Evolutionary conservation across 2,113 vertebrate genomes (phyloP).

Genomic region (Pardalotus punctatus): DNA sequence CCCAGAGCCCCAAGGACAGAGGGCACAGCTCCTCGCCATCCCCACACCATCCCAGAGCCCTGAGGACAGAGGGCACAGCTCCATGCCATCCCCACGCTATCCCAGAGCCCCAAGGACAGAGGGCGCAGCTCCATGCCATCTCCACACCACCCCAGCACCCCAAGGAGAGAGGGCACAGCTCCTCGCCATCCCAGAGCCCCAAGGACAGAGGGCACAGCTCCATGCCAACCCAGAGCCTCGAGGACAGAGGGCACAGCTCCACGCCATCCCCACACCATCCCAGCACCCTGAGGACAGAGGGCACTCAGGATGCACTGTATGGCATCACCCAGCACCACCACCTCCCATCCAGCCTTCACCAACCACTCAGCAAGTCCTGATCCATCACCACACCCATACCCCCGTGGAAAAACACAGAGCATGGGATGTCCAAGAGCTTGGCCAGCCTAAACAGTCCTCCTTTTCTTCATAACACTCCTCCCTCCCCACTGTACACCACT

Average conservation of each 20-base stretch:
- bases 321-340: fast-evolving
- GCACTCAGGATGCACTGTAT: fast-evolving
- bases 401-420: background rate
- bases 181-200: fast-evolving
- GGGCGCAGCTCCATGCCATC: background rate
- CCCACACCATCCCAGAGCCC: background rate
- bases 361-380: fast-evolving
- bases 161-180: fast-evolving
- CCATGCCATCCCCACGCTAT: fast-evolving
- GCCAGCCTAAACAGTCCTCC: background rate
- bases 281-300: fast-evolving
- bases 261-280: background rate
- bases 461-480: background rate
- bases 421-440: background rate
- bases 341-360: background rate
- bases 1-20: fast-evolving
- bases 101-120: fast-evolving
- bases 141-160: background rate
- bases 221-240: fast-evolving
- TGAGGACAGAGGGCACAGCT: fast-evolving
- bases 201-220: background rate
- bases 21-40: background rate
- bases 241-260: fast-evolving
- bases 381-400: fast-evolving
- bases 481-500: background rate